Percentiles rank a stretch among this genome's conserved stretches.
These are phyloP conservation scores for Hirudinaria manillensis DNA, from an alignment of 2,888 invertebrate genomes.

Conservation along the genomic window DNA sequence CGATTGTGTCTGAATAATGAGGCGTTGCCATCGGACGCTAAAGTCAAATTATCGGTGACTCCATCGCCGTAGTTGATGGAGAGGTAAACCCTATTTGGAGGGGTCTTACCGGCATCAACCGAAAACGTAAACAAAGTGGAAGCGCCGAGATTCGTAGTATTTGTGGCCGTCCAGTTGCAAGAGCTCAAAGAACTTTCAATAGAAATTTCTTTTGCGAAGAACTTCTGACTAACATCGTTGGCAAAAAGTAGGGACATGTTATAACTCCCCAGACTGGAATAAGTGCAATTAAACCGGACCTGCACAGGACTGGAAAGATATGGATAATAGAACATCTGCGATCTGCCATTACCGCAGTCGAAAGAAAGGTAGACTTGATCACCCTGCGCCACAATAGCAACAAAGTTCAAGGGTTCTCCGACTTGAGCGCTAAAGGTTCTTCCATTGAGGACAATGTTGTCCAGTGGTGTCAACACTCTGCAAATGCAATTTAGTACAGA, in stretches of 20 bases:
- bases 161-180: conserved; percentile 38
- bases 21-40: conserved; percentile 30
- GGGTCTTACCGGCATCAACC: conserved; percentile 42
- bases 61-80: conserved; percentile 47
- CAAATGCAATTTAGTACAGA: conserved; percentile 5
- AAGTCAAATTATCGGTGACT: conserved; percentile 36
- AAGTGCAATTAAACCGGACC: conserved; percentile 37
- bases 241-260: conserved; percentile 41
- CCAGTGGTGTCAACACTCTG: conserved; percentile 25
- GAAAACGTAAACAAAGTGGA: conserved; percentile 43
- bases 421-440: conserved; percentile 13
- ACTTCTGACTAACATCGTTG: conserved; percentile 45
- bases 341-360: conserved; percentile 23
- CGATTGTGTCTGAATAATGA: conserved; percentile 41
- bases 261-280: conserved; percentile 44
- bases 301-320: conserved; percentile 17
- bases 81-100: conserved; percentile 41
- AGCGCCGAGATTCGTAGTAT: conserved; percentile 43
- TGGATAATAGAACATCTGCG: conserved; percentile 42
- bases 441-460: neutral
- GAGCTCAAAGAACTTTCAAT: conserved; percentile 47
- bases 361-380: conserved; percentile 37
- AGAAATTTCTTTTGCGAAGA: conserved; percentile 42
- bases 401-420: conserved; percentile 17
- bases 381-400: conserved; percentile 45